Evolutionary conservation across 1,140 invertebrate genomes (phyloP).

Genomic region (Nylanderia fulva): DNA sequence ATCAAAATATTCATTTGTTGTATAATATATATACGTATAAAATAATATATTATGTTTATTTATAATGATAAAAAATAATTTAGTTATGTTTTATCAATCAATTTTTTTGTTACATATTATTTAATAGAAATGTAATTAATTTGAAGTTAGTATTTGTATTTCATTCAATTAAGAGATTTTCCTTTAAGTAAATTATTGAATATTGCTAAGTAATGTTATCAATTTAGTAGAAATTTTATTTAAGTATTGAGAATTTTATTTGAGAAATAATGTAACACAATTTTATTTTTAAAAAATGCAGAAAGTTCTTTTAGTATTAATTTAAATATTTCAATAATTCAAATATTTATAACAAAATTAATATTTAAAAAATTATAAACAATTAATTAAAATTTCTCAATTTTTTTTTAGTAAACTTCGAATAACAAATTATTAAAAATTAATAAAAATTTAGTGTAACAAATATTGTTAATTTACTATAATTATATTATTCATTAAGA

Average conservation of each 20-base stretch:
- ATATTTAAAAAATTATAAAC: too few relatives aligned
- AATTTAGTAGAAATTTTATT: background rate
- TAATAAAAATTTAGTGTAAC: background rate
- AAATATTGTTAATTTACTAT: background rate
- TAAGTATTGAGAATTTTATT: background rate
- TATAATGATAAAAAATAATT: background rate
- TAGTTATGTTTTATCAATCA: slow-evolving; percentile 33
- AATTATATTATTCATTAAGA: background rate
- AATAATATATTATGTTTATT: too few relatives aligned
- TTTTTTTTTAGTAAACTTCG: background rate
- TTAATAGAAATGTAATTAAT: background rate
- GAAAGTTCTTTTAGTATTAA: background rate
- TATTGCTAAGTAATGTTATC: background rate
- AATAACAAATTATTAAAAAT: background rate
- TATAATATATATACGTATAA: too few relatives aligned
- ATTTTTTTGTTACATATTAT: background rate
- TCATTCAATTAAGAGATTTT: background rate
- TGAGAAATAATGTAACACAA: background rate
- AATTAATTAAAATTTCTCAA: background rate
- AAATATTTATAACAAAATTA: too few relatives aligned
- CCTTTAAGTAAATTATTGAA: background rate
- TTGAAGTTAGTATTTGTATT: background rate
- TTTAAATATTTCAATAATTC: too few relatives aligned
- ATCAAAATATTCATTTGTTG: background rate
- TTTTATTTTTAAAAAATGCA: background rate